phyloP scores from a whole-genome alignment of 2,113 vertebrate genomes.

The Epinephelus cyanopodus region DNA sequence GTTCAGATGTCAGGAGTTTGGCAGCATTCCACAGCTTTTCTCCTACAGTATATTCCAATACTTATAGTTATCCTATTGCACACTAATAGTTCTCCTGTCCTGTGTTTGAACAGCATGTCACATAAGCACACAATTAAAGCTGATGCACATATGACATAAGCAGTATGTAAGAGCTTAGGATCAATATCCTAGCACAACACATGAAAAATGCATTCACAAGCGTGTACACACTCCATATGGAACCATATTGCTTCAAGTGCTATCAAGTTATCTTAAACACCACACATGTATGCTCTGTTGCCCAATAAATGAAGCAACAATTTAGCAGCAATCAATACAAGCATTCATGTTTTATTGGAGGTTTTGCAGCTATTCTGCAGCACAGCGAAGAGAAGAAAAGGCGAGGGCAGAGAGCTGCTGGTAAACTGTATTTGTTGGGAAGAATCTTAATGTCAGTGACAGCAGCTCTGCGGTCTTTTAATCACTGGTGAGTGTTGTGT shows the following conservation, averaged over 20 bases:
- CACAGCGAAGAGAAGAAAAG: background rate
- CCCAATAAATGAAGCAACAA: background rate
- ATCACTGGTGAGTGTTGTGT: background rate
- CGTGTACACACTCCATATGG: background rate
- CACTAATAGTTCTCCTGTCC: background rate
- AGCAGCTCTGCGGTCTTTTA: background rate
- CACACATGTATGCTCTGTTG: background rate
- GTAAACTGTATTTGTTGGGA: background rate
- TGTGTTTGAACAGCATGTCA: background rate
- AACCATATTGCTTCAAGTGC: background rate
- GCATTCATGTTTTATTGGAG: slow-evolving; percentile 17
- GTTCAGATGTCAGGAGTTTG: background rate
- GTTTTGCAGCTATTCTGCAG: slow-evolving; percentile 7
- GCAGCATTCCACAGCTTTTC: background rate
- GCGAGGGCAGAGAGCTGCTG: background rate
- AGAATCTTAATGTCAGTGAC: background rate
- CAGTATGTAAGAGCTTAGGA: background rate
- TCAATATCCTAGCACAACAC: background rate
- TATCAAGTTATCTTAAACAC: slow-evolving; percentile 5
- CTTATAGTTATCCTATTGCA: background rate
- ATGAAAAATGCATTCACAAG: background rate
- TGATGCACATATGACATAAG: background rate
- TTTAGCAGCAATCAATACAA: slow-evolving; percentile 28
- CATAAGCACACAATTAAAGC: background rate
- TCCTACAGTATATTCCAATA: background rate